phyloP scores from a whole-genome alignment of 2,888 invertebrate genomes.

The Lordiphosa fenestrarum region DNA sequence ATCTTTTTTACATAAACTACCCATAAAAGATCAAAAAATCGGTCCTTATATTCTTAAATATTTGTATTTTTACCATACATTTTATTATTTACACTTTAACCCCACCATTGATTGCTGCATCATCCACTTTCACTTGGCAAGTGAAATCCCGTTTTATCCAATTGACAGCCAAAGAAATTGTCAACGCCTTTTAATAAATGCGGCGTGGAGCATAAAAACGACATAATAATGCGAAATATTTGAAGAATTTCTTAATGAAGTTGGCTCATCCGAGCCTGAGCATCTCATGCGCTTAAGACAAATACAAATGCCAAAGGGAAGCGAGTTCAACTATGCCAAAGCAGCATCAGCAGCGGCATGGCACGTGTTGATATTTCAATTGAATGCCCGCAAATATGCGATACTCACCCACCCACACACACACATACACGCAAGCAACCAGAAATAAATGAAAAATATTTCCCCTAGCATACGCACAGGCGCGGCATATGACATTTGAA shows the following conservation, averaged over 20 bases:
- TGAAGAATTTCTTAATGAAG: conserved; percentile 73
- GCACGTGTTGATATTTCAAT: conserved; percentile 73
- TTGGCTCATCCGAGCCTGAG: conserved; percentile 25
- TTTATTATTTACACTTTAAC: conserved; percentile 1
- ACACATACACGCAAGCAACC: conserved; percentile 29
- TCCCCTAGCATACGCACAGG: conserved; percentile 24
- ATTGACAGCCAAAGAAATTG: conserved; percentile 8
- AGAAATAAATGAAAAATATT: conserved; percentile 29
- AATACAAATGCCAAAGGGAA: conserved; percentile 37
- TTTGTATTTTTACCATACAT: too few relatives aligned
- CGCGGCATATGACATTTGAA: conserved; percentile 55
- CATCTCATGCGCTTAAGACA: conserved; percentile 57
- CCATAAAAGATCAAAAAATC: too few relatives aligned
- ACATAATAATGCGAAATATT: conserved; percentile 55
- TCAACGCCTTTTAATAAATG: conserved; percentile 36
- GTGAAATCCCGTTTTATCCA: conserved; percentile 10
- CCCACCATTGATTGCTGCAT: background rate
- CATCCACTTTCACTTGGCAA: conserved; percentile 22
- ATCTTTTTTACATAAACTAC: too few relatives aligned
- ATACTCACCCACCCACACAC: conserved; percentile 33
- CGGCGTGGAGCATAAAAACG: conserved; percentile 18
- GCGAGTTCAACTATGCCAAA: conserved; percentile 24
- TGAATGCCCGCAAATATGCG: conserved; percentile 64
- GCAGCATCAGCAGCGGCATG: conserved; percentile 14
- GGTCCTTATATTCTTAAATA: too few relatives aligned